These are phyloP conservation scores for Neosalanx taihuensis DNA, from an alignment of 2,797 vertebrate genomes.

Conservation along the genomic window DNA sequence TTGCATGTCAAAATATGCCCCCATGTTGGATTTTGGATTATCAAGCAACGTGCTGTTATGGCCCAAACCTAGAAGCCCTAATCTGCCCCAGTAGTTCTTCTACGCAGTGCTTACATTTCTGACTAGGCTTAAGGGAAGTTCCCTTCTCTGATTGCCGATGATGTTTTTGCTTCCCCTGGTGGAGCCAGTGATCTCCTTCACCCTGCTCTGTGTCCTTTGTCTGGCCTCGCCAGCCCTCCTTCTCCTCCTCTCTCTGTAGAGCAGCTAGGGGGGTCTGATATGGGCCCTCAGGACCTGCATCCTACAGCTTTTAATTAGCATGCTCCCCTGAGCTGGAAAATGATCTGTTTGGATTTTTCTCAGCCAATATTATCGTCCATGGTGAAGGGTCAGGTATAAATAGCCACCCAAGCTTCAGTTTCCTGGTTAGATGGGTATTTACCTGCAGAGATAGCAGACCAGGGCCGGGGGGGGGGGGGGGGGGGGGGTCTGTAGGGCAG, in stretches of 20 bases:
- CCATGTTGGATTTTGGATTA: not conserved
- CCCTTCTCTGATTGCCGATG: constrained; percentile 20
- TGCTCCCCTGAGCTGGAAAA: constrained; percentile 58
- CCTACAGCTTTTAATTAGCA: constrained; percentile 61
- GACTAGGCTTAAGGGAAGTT: not conserved
- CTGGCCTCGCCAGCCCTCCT: constrained; percentile 33
- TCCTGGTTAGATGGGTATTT: not conserved
- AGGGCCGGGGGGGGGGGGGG: too few species aligned
- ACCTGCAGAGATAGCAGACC: not conserved
- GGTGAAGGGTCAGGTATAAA: constrained; percentile 21
- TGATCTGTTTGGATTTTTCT: constrained; percentile 53
- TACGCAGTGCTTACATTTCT: not conserved
- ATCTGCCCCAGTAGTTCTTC: constrained; percentile 52
- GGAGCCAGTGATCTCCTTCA: constrained; percentile 28
- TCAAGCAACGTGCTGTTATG: constrained; percentile 23
- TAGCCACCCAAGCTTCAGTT: constrained; percentile 5
- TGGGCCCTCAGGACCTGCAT: constrained; percentile 43
- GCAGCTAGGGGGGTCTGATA: constrained; percentile 20
- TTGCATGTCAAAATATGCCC: not conserved
- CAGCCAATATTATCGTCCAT: constrained; percentile 46
- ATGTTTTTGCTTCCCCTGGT: constrained; percentile 40
- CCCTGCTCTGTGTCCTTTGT: constrained; percentile 49
- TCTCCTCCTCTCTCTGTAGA: constrained; percentile 36
- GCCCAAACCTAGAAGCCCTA: constrained; percentile 40
- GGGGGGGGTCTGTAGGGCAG: not conserved